A percentile compares a stretch with the other conserved stretches of the same genome.
Evolutionary conservation across 2,888 invertebrate species (phyloP).

Genomic region (Apoderus coryli): DNA sequence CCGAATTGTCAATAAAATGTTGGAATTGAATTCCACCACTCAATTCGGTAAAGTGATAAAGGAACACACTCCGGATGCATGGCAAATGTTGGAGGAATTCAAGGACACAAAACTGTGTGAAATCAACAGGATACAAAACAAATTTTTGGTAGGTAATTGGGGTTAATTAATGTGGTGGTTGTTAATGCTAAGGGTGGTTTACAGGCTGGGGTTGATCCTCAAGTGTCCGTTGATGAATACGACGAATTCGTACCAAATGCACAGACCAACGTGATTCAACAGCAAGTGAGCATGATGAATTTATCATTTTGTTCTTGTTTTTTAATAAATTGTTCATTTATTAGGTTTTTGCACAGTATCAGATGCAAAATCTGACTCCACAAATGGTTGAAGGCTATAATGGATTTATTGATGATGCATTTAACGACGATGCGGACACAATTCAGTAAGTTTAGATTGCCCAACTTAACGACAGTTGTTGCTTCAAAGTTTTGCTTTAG

Average conservation of each 20-base stretch:
- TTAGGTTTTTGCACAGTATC: constrained; percentile 43
- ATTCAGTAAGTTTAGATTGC: constrained; percentile 35
- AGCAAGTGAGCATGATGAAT: constrained; percentile 32
- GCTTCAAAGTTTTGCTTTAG: no score
- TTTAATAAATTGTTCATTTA: no score
- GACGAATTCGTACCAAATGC: constrained; percentile 38
- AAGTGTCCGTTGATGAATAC: constrained; percentile 36
- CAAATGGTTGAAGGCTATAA: constrained; percentile 43
- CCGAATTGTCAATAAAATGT: constrained; percentile 43
- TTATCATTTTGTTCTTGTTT: neutral
- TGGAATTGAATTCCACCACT: constrained; percentile 37
- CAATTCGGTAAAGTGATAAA: constrained; percentile 40
- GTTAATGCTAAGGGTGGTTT: constrained; percentile 9
- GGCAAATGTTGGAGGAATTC: constrained; percentile 29
- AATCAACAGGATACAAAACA: constrained; percentile 27
- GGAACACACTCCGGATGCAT: constrained; percentile 36
- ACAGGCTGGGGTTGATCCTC: constrained; percentile 32
- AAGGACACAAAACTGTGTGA: constrained; percentile 27
- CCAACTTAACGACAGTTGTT: no score
- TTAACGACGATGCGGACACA: constrained; percentile 42
- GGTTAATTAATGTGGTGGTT: neutral
- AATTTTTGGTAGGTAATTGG: constrained; percentile 26
- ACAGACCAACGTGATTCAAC: constrained; percentile 36
- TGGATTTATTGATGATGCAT: constrained; percentile 47
- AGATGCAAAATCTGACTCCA: constrained; percentile 45